Base-by-base conservation (phyloP, 1,140 invertebrate species). In the Himalopsyche phryganea region DNA sequence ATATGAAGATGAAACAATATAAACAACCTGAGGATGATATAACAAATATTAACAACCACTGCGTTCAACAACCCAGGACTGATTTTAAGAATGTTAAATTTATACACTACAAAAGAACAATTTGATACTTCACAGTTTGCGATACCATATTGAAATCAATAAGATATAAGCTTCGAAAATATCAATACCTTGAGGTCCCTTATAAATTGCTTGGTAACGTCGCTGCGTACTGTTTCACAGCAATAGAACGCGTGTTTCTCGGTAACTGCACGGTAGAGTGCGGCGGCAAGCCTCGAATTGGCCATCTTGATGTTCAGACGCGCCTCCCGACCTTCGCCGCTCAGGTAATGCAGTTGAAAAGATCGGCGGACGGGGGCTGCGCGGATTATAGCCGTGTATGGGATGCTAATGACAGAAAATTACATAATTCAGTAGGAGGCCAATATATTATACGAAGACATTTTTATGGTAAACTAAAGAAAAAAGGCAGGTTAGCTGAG, bases 211-310 rank as follows among this genome's bases (percentile, higher is more conserved):
- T 90, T 85, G 2, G 90, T 92, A 18, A 94, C 91, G 50, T 90
- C 89, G 65, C 84, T 89, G 10, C 90, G 81, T 1, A 94, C 91
- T 0, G 91, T 93, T 70, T 94, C 91, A 75, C 91, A 94, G 65
- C 89, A 91, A 71, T 92, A 94, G 77, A 94, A 94, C 3, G 90
- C 91, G 69, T 94, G 91, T 67, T 91, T 91, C 72, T 94, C 92
- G 0, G 91, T 94, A 48, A 94, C 87, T n/a, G 90, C 90, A 38
- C 91, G 79, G 69, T 94, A 94, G 1, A 94, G 74, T 32, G 88
- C 88, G 13, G 85, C 87, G 6, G 91, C 90, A 13, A 86, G 83
- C 17, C 86, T 83, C 45, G 83, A 84, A 45, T 88, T 91, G 60
- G 88, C 84, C 71, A 93, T 82, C 75, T 91, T 91, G 57, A 92